Conservation (phyloP, 2,888 invertebrate species). For the Alsophila aescularia region DNA sequence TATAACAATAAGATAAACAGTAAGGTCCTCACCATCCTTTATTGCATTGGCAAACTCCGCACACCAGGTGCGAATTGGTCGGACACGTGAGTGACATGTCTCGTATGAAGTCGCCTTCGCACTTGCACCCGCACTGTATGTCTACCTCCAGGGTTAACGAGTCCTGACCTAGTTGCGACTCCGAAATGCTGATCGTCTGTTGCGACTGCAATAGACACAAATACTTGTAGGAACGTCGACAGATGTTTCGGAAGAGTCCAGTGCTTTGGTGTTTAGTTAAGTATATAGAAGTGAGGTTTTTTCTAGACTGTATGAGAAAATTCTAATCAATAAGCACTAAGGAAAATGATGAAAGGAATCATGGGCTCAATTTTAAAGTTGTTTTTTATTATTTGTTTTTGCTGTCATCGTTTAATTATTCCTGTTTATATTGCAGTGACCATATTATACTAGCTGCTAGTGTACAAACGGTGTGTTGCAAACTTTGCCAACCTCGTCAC, state of each 20-base stretch:
- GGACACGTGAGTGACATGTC: constrained; percentile 68
- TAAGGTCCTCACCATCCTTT: constrained; percentile 83
- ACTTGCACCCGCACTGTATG: constrained; percentile 89
- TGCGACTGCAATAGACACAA: constrained; percentile 52
- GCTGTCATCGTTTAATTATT: too few relatives aligned
- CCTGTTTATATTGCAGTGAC: too few relatives aligned
- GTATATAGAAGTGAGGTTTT: constrained; percentile 1
- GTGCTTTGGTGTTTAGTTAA: background rate
- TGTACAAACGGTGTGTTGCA: too few relatives aligned
- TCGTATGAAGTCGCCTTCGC: constrained; percentile 67
- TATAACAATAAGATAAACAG: too few relatives aligned
- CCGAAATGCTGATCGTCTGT: constrained; percentile 87
- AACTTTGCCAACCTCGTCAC: too few relatives aligned
- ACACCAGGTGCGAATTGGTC: constrained; percentile 83
- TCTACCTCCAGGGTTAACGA: constrained; percentile 88
- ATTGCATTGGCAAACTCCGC: constrained; percentile 87
- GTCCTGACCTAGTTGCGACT: constrained; percentile 90
- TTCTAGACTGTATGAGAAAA: too few relatives aligned
- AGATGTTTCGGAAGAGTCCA: constrained; percentile 1
- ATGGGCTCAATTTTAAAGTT: too few relatives aligned
- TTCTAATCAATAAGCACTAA: too few relatives aligned
- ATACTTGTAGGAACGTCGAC: constrained; percentile 18
- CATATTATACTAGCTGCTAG: too few relatives aligned
- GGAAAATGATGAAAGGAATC: too few relatives aligned
- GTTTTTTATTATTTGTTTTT: too few relatives aligned